Base-by-base conservation (phyloP, 2,113 vertebrate genomes). In the Theristicus caerulescens region DNA sequence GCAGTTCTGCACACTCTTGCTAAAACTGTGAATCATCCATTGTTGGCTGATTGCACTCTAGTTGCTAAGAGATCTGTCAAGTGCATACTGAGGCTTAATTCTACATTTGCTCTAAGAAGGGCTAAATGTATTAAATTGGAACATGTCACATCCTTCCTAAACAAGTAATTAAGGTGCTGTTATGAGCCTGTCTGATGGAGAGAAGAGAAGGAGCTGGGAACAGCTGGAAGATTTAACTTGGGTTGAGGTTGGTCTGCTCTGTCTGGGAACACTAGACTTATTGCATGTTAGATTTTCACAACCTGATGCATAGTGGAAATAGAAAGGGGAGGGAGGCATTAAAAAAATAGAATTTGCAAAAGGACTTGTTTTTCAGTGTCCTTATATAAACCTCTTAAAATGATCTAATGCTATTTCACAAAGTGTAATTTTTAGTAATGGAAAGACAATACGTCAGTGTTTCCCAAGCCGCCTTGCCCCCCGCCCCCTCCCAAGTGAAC, bases 21-120 rank as follows among this genome's bases (percentile, higher is more conserved):
- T 98, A 92, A 97, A 98, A 97, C 97, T 94, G 93, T 98, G 98
- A 98, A 98, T 98, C 98, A 98, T 95, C 96, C 97, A 97, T 98
- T 98, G 97, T 98, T 98, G 98, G 97, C 98, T 84, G 92, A 97
- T 96, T 95, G 96, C n/a, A 62, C 94, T 96, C 86, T 73, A 93
- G 97, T 97, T 97, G 98, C 98, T 98, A 98, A 97, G 98, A 98
- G 96, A 97, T 97, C 95, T 97, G 94, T 97, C 97, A 98, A 98
- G 97, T 96, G 95, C 97, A 94, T 86, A 97, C 64, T 89, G 96
- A 97, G 93, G 92, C 96, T 98, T 98, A 97, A 96, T 97, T 98
- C 97, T 98, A 91, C 95, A 92, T 97, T 96, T 95, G 54, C 93
- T 97, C 67, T 94, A 97, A 97, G 97, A 96, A 96, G 69, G 95